Conservation (phyloP, 2,888 invertebrate genomes). For the Apodemia duryi region DNA sequence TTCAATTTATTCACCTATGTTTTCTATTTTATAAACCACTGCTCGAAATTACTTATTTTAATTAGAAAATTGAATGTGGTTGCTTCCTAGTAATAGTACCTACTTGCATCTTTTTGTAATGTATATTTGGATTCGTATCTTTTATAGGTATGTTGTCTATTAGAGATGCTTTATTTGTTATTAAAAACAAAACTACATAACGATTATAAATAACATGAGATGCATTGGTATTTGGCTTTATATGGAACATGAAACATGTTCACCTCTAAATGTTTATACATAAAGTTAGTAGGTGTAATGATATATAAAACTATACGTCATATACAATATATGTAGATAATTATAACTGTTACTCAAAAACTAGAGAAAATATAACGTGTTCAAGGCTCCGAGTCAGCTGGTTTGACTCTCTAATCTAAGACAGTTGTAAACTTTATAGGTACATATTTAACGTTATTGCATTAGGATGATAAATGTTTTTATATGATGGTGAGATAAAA, state of each 20-base stretch:
- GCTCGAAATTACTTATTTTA: constrained; percentile 6
- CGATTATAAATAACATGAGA: constrained; percentile 71
- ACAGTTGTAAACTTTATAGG: constrained; percentile 22
- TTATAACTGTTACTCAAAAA: constrained; percentile 53
- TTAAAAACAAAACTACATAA: constrained; percentile 41
- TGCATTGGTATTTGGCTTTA: constrained; percentile 81
- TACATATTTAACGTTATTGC: constrained; percentile 23
- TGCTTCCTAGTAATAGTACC: background rate
- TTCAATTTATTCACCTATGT: background rate
- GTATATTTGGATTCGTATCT: constrained; percentile 17
- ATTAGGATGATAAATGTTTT: constrained; percentile 57
- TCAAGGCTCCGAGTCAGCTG: constrained; percentile 57
- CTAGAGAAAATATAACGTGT: constrained; percentile 56
- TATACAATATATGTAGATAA: constrained; percentile 48
- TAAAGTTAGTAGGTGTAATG: constrained; percentile 41
- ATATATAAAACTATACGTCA: constrained; percentile 45
- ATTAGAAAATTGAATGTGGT: background rate
- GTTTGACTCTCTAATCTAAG: constrained; percentile 40
- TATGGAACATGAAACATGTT: constrained; percentile 73
- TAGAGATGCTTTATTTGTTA: constrained; percentile 36
- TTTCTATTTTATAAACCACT: background rate
- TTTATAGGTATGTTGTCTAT: constrained; percentile 33
- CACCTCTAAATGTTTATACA: constrained; percentile 70
- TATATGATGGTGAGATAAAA: constrained; percentile 38
- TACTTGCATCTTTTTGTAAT: constrained; percentile 16